Evolutionary conservation across 2,888 invertebrate genomes (phyloP), one percentile per base, ranked within the genome.

Genomic region (Phytoseiulus persimilis): DNA sequence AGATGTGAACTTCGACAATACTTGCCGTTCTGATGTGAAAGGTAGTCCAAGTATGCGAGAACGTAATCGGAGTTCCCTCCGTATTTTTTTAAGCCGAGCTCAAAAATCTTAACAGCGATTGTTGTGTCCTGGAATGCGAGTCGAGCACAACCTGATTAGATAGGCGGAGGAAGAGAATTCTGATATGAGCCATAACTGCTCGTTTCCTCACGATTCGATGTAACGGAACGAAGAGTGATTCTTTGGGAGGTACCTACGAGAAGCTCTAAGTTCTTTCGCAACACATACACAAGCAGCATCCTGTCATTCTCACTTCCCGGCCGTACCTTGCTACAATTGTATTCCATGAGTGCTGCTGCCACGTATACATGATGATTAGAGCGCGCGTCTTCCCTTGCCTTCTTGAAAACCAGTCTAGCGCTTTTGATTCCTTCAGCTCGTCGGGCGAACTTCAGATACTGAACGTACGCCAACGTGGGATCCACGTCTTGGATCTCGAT

Each of bases 401-500:
- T 94, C 93, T 98, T 98, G 93, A 99, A 99, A 28, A 99, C 96
- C 0, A 95, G 95, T 92, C 99, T 94, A 0, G 99, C 98, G 0
- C 98, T 96, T 93, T 98, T 98, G 91, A 99, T 99, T 33, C 99
- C 99, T 93, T 99, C 99, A 0, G 98, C 98, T 89, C 99, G 94
- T 28, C 99, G 94, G 0, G 98, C 96, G 93, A 99, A 99, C 94
- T 98, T 98, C 99, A 99, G 99, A 92, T 98, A 98, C 92, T 99
- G 99, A 31, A 99, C 97, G 92, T 97, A 99, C 0, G 97, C 97
- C 94, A 99, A 94, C 0, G 99, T 98, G 0, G 99, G 99, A 93
- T 99, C 98, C 83, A 97, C 95, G 91, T 97, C 97, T 90, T 95
- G 94, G 92, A 97, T 95, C 92, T 96, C 96, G 90, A 99, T 93